phyloP scores from a whole-genome alignment of 2,888 invertebrate species.

The Dryocosmus kuriphilus region DNA sequence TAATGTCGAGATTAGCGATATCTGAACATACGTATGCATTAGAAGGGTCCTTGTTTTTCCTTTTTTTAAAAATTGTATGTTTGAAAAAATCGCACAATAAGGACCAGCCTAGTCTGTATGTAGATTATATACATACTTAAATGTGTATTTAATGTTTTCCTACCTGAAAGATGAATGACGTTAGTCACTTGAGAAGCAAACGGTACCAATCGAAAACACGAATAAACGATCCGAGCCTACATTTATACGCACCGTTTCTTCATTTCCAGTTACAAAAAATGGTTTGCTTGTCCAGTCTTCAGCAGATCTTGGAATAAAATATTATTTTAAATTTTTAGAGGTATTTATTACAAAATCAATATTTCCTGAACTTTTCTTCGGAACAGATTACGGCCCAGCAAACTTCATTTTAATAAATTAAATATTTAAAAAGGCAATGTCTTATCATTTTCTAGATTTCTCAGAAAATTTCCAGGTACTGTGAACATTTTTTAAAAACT shows the following conservation, averaged over 20 bases:
- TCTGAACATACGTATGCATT: constrained; percentile 61
- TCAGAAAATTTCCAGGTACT: too few relatives aligned
- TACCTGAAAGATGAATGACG: constrained; percentile 29
- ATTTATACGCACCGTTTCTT: constrained; percentile 63
- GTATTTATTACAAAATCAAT: background rate
- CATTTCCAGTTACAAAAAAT: constrained; percentile 48
- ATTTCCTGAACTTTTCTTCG: background rate
- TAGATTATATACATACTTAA: constrained; percentile 61
- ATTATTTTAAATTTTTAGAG: background rate
- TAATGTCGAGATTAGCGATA: constrained; percentile 59
- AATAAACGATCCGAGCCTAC: constrained; percentile 65
- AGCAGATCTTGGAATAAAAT: constrained; percentile 46
- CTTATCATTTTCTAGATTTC: background rate
- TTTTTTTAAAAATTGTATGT: background rate
- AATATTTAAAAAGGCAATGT: background rate
- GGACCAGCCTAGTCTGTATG: constrained; percentile 41
- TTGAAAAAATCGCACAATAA: constrained; percentile 20
- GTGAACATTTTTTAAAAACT: too few relatives aligned
- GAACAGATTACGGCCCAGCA: background rate
- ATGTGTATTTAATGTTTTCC: constrained; percentile 67
- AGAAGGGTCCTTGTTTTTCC: constrained; percentile 33
- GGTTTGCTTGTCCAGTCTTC: constrained; percentile 46
- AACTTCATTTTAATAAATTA: background rate
- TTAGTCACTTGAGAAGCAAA: constrained; percentile 39
- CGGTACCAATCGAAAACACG: constrained; percentile 45